Percentiles rank a stretch among this genome's conserved stretches.
These are phyloP conservation scores for Eupsittula cactorum DNA, from an alignment of 2,113 vertebrate genomes.

Conservation along the genomic window DNA sequence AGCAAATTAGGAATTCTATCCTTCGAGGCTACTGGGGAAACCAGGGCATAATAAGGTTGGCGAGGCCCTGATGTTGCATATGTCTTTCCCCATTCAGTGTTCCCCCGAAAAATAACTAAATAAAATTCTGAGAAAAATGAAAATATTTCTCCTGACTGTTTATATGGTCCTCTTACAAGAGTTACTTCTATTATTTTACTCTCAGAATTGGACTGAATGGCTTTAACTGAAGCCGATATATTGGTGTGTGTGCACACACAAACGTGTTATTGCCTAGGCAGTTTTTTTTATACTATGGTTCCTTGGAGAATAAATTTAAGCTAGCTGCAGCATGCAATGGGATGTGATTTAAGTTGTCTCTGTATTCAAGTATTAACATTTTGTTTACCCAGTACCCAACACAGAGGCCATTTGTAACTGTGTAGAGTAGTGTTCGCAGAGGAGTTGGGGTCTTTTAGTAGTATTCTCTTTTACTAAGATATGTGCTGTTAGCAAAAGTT, in stretches of 20 bases:
- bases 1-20: not conserved
- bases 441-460: not conserved
- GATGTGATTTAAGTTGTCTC: not conserved
- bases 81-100: not conserved
- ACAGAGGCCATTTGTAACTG: not conserved
- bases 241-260: not conserved
- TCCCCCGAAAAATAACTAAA: not conserved
- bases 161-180: not conserved
- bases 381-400: not conserved
- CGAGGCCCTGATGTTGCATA: not conserved
- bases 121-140: not conserved
- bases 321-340: not conserved
- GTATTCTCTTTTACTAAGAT: not conserved
- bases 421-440: not conserved
- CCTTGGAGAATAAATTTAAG: not conserved
- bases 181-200: not conserved
- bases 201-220: not conserved
- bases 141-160: not conserved
- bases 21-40: not conserved
- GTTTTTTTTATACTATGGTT: not conserved
- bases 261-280: not conserved
- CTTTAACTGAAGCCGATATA: not conserved
- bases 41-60: rapidly evolving
- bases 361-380: not conserved
- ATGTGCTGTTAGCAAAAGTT: not conserved